These are phyloP conservation scores for Catocala fraxini DNA, from an alignment of 2,888 invertebrate species.

Conservation along the genomic window DNA sequence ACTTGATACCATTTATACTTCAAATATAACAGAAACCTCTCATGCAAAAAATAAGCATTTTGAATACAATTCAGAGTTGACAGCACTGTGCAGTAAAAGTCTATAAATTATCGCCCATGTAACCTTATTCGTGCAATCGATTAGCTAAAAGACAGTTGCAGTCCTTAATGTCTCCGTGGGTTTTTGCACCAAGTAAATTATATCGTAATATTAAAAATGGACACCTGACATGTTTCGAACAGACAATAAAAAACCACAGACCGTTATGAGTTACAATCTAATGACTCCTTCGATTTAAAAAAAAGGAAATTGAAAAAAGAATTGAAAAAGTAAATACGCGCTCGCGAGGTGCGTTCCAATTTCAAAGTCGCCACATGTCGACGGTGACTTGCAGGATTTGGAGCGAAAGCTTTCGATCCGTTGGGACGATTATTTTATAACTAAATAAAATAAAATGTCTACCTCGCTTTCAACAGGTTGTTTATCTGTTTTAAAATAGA, in stretches of 20 bases:
- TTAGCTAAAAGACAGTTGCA: constrained; percentile 56
- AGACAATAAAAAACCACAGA: constrained; percentile 67
- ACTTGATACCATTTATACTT: too few relatives aligned
- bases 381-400: constrained; percentile 76
- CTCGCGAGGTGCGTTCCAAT: constrained; percentile 72
- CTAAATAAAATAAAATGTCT: constrained; percentile 52
- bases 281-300: constrained; percentile 76
- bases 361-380: constrained; percentile 82
- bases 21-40: too few relatives aligned
- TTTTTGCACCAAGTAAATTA: constrained; percentile 68
- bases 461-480: constrained; percentile 50
- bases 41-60: not conserved
- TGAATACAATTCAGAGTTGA: constrained; percentile 33
- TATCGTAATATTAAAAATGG: constrained; percentile 60
- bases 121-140: constrained; percentile 36
- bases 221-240: constrained; percentile 72
- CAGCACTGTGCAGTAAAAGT: constrained; percentile 51
- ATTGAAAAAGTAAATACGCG: constrained; percentile 72
- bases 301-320: constrained; percentile 55
- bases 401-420: constrained; percentile 45
- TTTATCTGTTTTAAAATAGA: constrained; percentile 44
- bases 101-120: constrained; percentile 49
- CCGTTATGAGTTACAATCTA: constrained; percentile 84
- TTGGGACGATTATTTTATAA: constrained; percentile 54
- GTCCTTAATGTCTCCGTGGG: constrained; percentile 56